Conservation (phyloP, 2,797 vertebrate genomes). For the Chloroceryle inda region DNA sequence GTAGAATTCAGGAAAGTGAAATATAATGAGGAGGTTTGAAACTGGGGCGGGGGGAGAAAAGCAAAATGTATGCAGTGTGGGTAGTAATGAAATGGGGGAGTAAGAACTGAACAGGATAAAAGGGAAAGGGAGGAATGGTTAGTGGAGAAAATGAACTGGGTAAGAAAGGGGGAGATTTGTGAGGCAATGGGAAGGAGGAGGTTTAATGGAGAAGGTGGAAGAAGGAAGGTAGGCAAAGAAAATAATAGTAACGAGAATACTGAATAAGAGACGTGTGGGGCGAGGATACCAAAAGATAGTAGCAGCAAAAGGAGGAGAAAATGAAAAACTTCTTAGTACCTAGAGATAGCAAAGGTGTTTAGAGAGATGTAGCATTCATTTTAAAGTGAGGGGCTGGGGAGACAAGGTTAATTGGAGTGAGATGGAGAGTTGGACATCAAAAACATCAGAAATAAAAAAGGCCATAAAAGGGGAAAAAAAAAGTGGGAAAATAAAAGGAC, state of each 20-base stretch:
- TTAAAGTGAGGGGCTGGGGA: background rate
- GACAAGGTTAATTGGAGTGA: background rate
- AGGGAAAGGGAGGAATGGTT: conserved; percentile 3
- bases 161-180: background rate
- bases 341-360: background rate
- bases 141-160: conserved; percentile 13
- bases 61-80: background rate
- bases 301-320: background rate
- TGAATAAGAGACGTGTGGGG: background rate
- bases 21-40: conserved; percentile 21
- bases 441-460: background rate
- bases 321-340: background rate
- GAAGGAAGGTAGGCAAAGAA: background rate
- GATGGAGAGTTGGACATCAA: background rate
- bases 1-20: conserved; percentile 23
- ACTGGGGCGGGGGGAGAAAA: background rate
- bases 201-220: conserved; percentile 19
- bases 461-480: background rate
- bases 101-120: conserved; percentile 20
- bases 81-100: conserved; percentile 35
- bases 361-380: background rate
- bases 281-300: background rate
- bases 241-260: background rate
- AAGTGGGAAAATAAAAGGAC: background rate
- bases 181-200: background rate